Evolutionary conservation across 1,140 invertebrate species (phyloP).

Genomic region (Diabrotica undecimpunctata): DNA sequence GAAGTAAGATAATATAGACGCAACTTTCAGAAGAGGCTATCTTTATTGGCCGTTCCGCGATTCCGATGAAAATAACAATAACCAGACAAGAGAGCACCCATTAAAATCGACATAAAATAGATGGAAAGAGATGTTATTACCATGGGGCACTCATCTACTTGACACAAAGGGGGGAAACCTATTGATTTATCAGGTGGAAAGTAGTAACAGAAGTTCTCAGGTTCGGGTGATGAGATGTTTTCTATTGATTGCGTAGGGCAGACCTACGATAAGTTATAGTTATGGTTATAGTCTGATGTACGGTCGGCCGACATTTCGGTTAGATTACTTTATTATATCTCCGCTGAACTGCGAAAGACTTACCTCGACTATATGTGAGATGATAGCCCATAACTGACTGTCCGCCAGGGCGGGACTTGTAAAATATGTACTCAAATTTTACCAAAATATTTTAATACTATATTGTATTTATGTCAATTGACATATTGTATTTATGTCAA

Average conservation of each 20-base stretch:
- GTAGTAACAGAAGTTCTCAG: conserved; percentile 19
- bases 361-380: conserved; percentile 44
- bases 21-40: too few species aligned
- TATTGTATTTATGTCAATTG: too few species aligned
- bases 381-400: conserved; percentile 45
- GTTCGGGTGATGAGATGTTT: conserved; percentile 17
- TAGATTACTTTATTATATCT: conserved; percentile 48
- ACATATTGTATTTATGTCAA: too few species aligned
- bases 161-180: conserved; percentile 5
- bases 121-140: background rate
- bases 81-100: background rate
- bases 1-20: too few species aligned
- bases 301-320: conserved; percentile 40
- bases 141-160: background rate
- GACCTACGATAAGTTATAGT: conserved; percentile 43
- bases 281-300: conserved; percentile 43
- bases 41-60: too few species aligned
- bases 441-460: too few species aligned
- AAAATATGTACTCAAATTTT: too few species aligned
- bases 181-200: conserved; percentile 22
- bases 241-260: conserved; percentile 25
- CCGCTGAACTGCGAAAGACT: conserved; percentile 35
- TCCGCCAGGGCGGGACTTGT: too few species aligned
- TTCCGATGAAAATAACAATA: background rate
- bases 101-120: background rate